Percentiles rank a stretch among this genome's conserved stretches.
Evolutionary conservation across 2,113 vertebrate genomes (phyloP).

Genomic region (Vombatus ursinus): DNA sequence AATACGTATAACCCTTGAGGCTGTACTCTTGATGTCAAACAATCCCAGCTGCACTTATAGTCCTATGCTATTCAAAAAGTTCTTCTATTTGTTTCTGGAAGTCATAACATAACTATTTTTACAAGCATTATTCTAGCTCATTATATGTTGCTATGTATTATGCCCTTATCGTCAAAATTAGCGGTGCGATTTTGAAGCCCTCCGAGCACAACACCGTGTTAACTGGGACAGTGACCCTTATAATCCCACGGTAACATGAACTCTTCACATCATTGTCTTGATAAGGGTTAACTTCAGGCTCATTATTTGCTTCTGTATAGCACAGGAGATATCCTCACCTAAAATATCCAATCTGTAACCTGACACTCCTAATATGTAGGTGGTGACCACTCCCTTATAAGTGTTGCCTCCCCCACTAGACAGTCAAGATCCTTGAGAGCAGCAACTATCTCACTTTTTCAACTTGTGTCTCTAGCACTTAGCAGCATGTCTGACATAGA

Average conservation of each 20-base stretch:
- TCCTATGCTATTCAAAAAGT: neutral
- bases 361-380: neutral
- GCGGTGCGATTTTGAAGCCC: neutral
- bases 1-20: neutral
- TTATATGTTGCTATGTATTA: neutral
- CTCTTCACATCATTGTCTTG: fast-evolving
- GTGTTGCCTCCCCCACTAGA: neutral
- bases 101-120: neutral
- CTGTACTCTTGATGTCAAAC: neutral
- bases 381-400: neutral
- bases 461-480: neutral
- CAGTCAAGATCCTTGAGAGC: neutral
- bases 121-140: neutral
- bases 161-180: neutral
- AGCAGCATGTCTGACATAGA: neutral
- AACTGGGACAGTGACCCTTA: neutral
- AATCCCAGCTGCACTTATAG: neutral
- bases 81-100: neutral
- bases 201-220: neutral
- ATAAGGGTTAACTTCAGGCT: neutral
- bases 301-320: neutral
- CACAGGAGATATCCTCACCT: neutral
- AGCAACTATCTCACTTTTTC: neutral
- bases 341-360: neutral
- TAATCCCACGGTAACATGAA: neutral